Percentiles rank a stretch among this genome's conserved stretches.
Conservation (phyloP, 1,140 invertebrate genomes). For the Papilio polyxenes region DNA sequence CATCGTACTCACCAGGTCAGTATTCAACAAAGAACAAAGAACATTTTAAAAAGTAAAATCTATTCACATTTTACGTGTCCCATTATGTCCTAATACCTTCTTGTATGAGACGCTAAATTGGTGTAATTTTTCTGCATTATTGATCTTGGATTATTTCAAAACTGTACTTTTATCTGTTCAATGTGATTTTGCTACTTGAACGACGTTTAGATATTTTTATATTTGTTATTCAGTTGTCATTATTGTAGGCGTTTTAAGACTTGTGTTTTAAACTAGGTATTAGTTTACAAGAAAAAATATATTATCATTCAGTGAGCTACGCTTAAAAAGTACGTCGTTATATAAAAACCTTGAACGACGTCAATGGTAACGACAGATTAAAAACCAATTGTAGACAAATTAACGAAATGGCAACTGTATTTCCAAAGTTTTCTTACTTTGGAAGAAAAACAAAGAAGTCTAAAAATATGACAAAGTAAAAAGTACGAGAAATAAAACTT, state of each 20-base stretch:
- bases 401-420: not conserved
- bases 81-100: not conserved
- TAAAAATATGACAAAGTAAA: slow-evolving; percentile 1
- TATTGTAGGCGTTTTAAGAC: too few species aligned
- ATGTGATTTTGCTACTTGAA: too few species aligned
- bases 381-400: slow-evolving; percentile 2
- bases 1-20: slow-evolving; percentile 53
- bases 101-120: not conserved
- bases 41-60: too few species aligned
- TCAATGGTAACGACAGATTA: slow-evolving; percentile 10
- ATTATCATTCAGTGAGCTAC: not conserved
- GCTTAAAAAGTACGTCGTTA: not conserved
- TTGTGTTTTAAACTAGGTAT: too few species aligned
- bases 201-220: too few species aligned
- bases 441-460: not conserved
- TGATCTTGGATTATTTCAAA: too few species aligned
- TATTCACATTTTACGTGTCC: not conserved
- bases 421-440: not conserved
- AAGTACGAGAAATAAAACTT: not conserved
- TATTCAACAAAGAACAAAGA: slow-evolving; percentile 5
- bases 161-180: too few species aligned
- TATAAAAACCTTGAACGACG: slow-evolving; percentile 3
- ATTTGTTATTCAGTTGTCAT: too few species aligned
- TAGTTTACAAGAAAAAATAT: too few species aligned
- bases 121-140: too few species aligned